A percentile compares a stretch with the other conserved stretches of the same genome.
These are phyloP conservation scores for Hipparchia sbordonii DNA, from an alignment of 2,888 invertebrate genomes.

Conservation along the genomic window DNA sequence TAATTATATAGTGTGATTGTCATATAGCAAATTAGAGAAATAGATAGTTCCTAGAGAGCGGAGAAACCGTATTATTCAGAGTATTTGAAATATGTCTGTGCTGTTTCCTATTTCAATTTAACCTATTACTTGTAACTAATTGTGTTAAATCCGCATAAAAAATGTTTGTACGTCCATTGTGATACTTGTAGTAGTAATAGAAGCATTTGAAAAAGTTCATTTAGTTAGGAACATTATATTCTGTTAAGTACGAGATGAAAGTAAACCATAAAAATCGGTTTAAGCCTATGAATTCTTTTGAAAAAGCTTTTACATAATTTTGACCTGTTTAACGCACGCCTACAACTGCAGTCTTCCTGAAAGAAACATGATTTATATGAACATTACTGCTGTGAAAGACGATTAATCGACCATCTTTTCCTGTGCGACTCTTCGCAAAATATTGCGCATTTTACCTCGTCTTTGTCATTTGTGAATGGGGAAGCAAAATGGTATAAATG, in stretches of 20 bases:
- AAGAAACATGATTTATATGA: conserved; percentile 17
- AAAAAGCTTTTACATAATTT: neutral
- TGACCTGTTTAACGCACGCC: conserved; percentile 11
- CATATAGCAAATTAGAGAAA: no score
- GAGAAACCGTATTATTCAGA: no score
- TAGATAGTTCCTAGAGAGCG: no score
- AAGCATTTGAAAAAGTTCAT: neutral
- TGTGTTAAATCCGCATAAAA: no score
- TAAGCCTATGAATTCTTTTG: neutral
- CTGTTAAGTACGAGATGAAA: neutral
- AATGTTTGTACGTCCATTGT: no score
- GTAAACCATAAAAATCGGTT: neutral
- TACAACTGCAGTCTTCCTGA: conserved; percentile 12
- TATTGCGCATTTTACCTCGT: conserved; percentile 33
- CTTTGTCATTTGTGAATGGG: conserved; percentile 36
- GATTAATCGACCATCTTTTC: conserved; percentile 32
- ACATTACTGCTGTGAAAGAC: conserved; percentile 25
- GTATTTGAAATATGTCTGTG: no score
- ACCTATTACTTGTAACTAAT: no score
- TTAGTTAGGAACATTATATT: neutral
- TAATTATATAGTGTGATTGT: neutral
- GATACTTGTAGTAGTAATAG: no score
- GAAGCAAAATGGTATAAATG: conserved; percentile 31
- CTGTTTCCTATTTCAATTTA: no score
- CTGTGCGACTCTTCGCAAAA: conserved; percentile 24